Base-by-base conservation (phyloP, 2,113 vertebrate genomes). In the Heterochromis multidens region DNA sequence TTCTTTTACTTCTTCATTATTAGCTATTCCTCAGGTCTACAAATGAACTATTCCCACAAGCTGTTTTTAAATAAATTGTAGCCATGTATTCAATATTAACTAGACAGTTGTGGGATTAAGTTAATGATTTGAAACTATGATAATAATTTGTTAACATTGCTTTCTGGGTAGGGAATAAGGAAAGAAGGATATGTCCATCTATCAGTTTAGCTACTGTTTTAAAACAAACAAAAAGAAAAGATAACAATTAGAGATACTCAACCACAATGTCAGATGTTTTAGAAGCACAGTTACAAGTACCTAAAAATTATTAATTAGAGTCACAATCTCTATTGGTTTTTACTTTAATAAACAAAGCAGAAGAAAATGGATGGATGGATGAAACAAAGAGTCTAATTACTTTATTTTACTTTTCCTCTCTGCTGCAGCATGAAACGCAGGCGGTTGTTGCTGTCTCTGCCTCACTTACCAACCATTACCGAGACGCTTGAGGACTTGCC, bases 381-480 rank as follows among this genome's bases (percentile, higher is more conserved):
- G n/a, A 65, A 43, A 25, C 25, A 40, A 5, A 52, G 16, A 72
- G 23, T 49, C 21, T 74, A 17, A 49, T 35, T n/a, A 1, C 63
- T 78, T 29, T 27, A 3, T n/a, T 83, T 29, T 27, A 3, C 19
- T 83, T 87, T 57, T 70, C 11, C 21, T 72, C 33, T 56, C 74
- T 1, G 2, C 9, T 77, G 9, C 82, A 96, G 95, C 6, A 97
- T 96, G 96, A 96, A 95, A 90, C 92, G 76, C 62, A 94, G 89
- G 77, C 91, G 89, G 79, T 54, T 95, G 76, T 88, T 95, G 17
- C 78, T 89, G 37, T 90, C 92, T 13, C 86, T 92, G 80, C 91
- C 94, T 89, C 94, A 87, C 56, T 77, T 97, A 58, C 96, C 96
- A 43, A 96, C 96, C 37, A 97, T 97, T 54, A 95, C 91, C 1